A percentile compares a stretch with the other conserved stretches of the same genome.
Conservation (phyloP, 2,113 vertebrate genomes). For the Elephas maximus region DNA sequence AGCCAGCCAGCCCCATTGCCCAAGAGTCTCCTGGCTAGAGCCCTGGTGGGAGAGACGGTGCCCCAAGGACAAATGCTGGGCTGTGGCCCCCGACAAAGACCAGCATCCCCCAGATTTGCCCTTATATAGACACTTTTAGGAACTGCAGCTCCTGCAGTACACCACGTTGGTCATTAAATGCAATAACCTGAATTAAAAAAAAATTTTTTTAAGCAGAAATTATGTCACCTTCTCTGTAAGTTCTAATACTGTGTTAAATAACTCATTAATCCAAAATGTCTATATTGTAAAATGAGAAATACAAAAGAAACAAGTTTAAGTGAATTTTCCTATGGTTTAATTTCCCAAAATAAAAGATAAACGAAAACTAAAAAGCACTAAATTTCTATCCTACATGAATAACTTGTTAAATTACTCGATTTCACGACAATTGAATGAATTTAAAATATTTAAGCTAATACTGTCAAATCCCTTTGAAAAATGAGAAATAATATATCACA, state of each 20-base stretch:
- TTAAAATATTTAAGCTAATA: conserved; percentile 30
- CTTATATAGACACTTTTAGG: neutral
- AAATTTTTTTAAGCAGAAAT: conserved; percentile 45
- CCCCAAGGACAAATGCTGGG: neutral
- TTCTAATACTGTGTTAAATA: neutral
- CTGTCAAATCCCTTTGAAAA: conserved; percentile 10
- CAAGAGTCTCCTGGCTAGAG: neutral
- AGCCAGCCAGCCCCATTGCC: neutral
- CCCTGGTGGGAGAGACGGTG: accelerated
- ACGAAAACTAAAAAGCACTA: neutral
- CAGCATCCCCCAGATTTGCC: neutral
- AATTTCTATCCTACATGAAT: neutral
- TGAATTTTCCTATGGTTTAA: neutral
- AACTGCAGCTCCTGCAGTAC: neutral
- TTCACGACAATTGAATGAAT: neutral
- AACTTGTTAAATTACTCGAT: neutral
- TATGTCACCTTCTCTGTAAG: neutral
- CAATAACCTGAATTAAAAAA: neutral
- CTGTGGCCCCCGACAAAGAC: neutral
- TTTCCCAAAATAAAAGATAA: neutral
- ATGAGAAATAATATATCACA: neutral
- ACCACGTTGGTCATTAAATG: neutral
- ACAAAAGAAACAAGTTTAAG: neutral
- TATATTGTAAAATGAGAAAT: conserved; percentile 50
- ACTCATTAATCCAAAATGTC: neutral